A percentile compares a stretch with the other conserved stretches of the same genome.
Evolutionary conservation across 2,888 invertebrate genomes (phyloP).

Genomic region (Entomobrya proxima): DNA sequence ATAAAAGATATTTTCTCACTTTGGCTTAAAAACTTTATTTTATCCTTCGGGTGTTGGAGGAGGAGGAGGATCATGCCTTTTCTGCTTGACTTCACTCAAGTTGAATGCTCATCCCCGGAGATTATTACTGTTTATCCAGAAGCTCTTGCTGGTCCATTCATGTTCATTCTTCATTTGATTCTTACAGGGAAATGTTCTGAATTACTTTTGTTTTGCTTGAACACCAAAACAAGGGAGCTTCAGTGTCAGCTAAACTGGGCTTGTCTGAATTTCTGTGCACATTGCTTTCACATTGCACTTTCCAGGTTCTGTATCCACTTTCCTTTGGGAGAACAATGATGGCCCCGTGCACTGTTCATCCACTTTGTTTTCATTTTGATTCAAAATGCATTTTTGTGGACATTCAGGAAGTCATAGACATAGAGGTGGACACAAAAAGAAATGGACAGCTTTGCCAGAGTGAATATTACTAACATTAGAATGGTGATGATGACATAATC

Average conservation of each 20-base stretch:
- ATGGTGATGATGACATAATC: conserved; percentile 26
- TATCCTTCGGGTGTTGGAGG: conserved; percentile 24
- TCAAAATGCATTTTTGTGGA: too few species aligned
- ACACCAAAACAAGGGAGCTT: too few species aligned
- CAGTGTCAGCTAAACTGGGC: too few species aligned
- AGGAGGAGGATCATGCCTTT: conserved; percentile 10
- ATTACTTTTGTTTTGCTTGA: conserved; percentile 32
- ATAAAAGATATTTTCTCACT: conserved; percentile 34
- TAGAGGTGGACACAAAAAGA: neutral
- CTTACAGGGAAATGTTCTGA: neutral
- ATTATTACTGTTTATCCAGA: conserved; percentile 73
- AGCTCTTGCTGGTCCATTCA: conserved; percentile 17
- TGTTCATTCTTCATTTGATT: neutral
- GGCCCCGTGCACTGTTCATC: neutral
- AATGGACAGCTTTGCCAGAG: neutral
- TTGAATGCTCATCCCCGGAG: conserved; percentile 74
- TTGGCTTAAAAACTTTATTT: conserved; percentile 46
- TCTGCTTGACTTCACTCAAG: conserved; percentile 52
- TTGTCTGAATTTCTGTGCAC: too few species aligned
- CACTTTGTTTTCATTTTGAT: neutral
- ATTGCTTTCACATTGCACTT: too few species aligned
- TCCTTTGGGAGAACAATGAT: neutral
- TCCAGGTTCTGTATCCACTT: neutral
- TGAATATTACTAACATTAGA: conserved; percentile 27
- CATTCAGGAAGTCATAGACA: too few species aligned